A percentile compares a stretch with the other conserved stretches of the same genome.
These are phyloP conservation scores for Ciconia boyciana DNA, from an alignment of 2,113 vertebrate genomes.

Conservation along the genomic window DNA sequence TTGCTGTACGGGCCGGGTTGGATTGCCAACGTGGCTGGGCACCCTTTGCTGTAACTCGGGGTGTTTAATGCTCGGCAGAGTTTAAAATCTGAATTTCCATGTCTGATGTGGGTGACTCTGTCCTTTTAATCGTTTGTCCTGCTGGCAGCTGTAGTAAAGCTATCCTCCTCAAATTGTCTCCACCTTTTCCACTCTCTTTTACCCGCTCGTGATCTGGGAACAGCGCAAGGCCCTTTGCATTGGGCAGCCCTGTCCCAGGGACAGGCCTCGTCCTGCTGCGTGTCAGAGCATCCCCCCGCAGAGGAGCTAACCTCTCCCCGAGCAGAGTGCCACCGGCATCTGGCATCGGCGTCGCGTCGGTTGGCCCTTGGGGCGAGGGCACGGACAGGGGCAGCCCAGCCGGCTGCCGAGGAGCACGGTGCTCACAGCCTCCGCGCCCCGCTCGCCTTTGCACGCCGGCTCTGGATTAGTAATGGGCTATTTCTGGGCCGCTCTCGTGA, in stretches of 20 bases:
- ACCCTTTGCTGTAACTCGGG: background rate
- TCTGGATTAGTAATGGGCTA: background rate
- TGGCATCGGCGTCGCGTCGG: background rate
- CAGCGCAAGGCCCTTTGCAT: background rate
- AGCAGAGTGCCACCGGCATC: background rate
- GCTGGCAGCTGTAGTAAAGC: background rate
- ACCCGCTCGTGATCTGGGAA: background rate
- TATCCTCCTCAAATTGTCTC: background rate
- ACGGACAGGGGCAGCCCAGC: background rate
- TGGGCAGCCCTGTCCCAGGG: background rate
- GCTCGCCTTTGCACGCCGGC: background rate
- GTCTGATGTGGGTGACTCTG: background rate
- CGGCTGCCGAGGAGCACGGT: accelerated
- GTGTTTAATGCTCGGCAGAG: background rate
- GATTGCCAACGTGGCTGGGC: background rate
- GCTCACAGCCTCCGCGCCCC: background rate
- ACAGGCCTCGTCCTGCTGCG: background rate
- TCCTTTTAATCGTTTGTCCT: background rate
- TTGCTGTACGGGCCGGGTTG: background rate
- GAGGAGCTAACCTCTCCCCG: background rate
- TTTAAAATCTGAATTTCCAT: background rate
- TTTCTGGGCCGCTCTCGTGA: slow-evolving; percentile 31
- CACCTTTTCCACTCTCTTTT: background rate
- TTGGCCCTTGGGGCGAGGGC: background rate
- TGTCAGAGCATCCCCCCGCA: background rate